Evolutionary conservation across 2,113 vertebrate genomes (phyloP), one percentile per base, ranked within the genome.

Genomic region (Fukomys damarensis): DNA sequence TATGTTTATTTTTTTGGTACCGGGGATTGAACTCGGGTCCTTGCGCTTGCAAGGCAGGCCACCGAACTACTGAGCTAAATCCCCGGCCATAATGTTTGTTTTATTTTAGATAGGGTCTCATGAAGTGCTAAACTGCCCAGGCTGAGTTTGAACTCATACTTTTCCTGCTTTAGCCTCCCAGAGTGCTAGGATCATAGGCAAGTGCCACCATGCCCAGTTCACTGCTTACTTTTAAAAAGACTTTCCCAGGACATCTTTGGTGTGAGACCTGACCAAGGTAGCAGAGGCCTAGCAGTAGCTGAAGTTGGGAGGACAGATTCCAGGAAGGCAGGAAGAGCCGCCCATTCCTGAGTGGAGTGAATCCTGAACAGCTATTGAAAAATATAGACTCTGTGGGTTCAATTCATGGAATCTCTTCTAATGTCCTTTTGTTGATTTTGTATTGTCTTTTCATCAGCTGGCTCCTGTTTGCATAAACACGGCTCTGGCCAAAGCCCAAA

Each of bases 191-290:
- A 49, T 9, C 4, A 2, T 16, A 79, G 30, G 28, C 8, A 52
- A 14, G 30, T 32, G 16, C 49, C 30, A 10, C 13, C 74, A 49
- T 17, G 16, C 16, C 46, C 16, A 11, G 49, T 19, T 80, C 3
- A 56, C 61, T 8, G 43, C 56, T 77, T 54, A 41, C 58, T 84
- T 70, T 95, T 80, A 54, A 38, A 79, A 86, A 93, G 56, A 58
- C 84, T 76, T 52, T 95, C 89, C 59, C 89, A 70, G 86, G 93
- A 92, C n/a, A 61, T 35, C 68, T 92, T 88, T 90, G n/a, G 72
- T 43, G 61, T 59, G 59, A 46, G 70, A 46, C 72, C 30, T 4
- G 28, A 46, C 22, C 74, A 17, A 58, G 30, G 22, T 14, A n/a
- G 59, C 26, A 5, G 41, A 58, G 83, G 14, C 5, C 19, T 4